These are phyloP conservation scores for Acipenser oxyrinchus DNA, from an alignment of 2,797 vertebrate genomes.

Conservation along the genomic window DNA sequence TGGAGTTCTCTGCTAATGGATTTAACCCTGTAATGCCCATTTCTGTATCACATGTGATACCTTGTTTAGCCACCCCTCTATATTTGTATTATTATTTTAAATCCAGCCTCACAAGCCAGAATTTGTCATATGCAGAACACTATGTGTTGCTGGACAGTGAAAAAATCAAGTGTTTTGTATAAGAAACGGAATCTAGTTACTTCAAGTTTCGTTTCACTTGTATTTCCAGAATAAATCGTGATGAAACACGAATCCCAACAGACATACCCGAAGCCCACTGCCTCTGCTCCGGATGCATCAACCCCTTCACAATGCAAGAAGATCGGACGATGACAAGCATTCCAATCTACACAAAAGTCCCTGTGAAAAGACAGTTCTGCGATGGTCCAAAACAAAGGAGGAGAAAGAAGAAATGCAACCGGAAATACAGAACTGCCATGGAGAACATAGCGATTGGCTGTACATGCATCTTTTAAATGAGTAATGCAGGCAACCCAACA, in stretches of 20 bases:
- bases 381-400: slow-evolving; percentile 15
- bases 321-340: slow-evolving; percentile 73
- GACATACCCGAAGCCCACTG: slow-evolving; percentile 71
- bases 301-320: slow-evolving; percentile 77
- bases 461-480: slow-evolving; percentile 54
- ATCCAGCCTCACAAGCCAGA: too few relatives aligned
- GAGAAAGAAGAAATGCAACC: slow-evolving; percentile 41
- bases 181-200: too few relatives aligned
- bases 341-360: slow-evolving; percentile 73
- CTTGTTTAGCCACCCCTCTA: too few relatives aligned
- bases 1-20: too few relatives aligned
- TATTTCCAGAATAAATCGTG: slow-evolving; percentile 64
- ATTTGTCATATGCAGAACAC: too few relatives aligned
- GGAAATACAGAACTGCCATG: slow-evolving; percentile 58
- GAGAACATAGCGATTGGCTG: slow-evolving; percentile 76
- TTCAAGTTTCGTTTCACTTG: too few relatives aligned
- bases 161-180: too few relatives aligned
- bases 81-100: too few relatives aligned
- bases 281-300: slow-evolving; percentile 68
- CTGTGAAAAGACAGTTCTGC: slow-evolving; percentile 63
- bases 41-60: too few relatives aligned
- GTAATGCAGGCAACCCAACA: too few relatives aligned
- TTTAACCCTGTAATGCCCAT: too few relatives aligned
- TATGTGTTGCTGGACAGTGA: too few relatives aligned
- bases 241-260: slow-evolving; percentile 52